These are phyloP conservation scores for Temnothorax ravouxi DNA, from an alignment of 2,888 invertebrate genomes.

Conservation along the genomic window DNA sequence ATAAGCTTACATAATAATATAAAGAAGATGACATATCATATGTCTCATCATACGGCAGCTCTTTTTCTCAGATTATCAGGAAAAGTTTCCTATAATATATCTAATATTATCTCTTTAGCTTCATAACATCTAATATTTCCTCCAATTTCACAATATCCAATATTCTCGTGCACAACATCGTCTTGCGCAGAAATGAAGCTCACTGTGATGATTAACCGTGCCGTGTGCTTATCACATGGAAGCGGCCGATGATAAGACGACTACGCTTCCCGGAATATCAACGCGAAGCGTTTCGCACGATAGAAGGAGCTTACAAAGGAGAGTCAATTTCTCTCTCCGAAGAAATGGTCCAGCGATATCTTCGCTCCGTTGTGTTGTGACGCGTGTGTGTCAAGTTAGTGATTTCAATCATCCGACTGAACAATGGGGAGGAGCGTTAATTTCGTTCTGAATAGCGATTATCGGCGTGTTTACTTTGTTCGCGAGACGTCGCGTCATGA, in stretches of 20 bases:
- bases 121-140: neutral
- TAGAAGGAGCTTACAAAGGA: conserved; percentile 66
- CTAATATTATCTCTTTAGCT: neutral
- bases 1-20: neutral
- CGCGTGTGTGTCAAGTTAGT: conserved; percentile 49
- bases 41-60: neutral
- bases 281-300: conserved; percentile 50
- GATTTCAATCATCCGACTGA: conserved; percentile 48
- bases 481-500: conserved; percentile 1
- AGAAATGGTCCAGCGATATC: conserved; percentile 47
- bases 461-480: conserved; percentile 20
- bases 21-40: neutral
- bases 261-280: conserved; percentile 67
- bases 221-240: conserved; percentile 66
- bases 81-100: neutral
- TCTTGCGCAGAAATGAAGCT: conserved; percentile 31
- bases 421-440: neutral
- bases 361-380: conserved; percentile 8
- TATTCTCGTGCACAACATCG: neutral
- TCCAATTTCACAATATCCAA: neutral
- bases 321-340: conserved; percentile 55
- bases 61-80: neutral
- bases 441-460: neutral
- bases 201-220: conserved; percentile 41
- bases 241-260: conserved; percentile 64